Evolutionary conservation across 2,113 vertebrate species (phyloP).

Genomic region (Piaya cayana): DNA sequence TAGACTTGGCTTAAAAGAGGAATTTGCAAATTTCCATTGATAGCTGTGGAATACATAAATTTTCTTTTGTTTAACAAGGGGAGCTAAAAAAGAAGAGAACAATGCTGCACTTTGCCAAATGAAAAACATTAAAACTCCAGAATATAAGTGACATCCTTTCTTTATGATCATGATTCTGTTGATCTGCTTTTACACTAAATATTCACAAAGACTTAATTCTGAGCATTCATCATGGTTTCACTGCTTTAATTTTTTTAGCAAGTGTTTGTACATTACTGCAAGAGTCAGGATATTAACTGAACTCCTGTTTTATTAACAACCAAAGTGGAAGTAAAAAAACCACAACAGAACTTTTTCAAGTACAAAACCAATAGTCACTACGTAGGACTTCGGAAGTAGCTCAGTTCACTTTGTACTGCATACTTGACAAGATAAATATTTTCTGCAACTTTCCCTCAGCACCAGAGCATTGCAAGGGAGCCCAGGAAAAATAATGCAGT

Average conservation of each 20-base stretch:
- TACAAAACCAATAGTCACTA: not conserved
- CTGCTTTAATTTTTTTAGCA: not conserved
- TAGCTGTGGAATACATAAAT: not conserved
- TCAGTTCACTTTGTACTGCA: not conserved
- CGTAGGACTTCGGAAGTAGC: rapidly evolving
- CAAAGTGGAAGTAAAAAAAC: not conserved
- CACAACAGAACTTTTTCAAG: not conserved
- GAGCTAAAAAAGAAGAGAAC: not conserved
- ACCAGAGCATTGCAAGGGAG: not conserved
- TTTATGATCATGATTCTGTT: not conserved
- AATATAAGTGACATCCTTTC: not conserved
- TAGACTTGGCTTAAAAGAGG: constrained; percentile 4
- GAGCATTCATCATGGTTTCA: not conserved
- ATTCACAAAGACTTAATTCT: not conserved
- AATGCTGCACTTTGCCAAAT: not conserved
- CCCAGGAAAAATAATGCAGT: constrained; percentile 26
- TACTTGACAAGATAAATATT: not conserved
- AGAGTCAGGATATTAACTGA: not conserved
- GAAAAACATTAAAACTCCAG: not conserved
- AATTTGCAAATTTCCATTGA: not conserved
- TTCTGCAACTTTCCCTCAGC: not conserved
- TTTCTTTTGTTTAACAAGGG: constrained; percentile 10
- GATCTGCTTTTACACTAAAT: not conserved
- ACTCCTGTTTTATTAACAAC: not conserved
- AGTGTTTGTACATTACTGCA: not conserved